Evolutionary conservation across 2,888 invertebrate species (phyloP).

Genomic region (Plebejus argus): DNA sequence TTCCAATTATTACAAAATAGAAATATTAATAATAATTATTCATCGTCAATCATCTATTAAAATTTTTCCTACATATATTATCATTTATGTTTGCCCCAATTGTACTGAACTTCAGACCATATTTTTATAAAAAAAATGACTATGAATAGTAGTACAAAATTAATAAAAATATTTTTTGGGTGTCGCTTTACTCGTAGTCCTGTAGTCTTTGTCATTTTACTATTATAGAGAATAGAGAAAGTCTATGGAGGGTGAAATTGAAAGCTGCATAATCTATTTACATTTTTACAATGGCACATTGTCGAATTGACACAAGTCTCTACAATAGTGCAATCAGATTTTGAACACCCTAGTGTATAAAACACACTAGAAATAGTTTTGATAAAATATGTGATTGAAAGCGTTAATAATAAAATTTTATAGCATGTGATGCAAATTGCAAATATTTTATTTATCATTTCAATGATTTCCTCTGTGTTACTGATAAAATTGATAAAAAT

Average conservation of each 20-base stretch:
- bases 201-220: background rate
- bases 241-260: conserved; percentile 1
- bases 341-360: background rate
- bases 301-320: background rate
- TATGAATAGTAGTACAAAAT: background rate
- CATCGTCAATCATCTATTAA: background rate
- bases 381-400: background rate
- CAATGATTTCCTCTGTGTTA: background rate
- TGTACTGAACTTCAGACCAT: background rate
- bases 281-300: conserved; percentile 7
- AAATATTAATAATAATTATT: background rate
- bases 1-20: background rate
- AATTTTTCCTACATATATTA: too few relatives aligned
- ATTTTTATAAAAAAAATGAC: background rate
- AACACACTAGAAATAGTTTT: background rate
- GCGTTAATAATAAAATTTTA: background rate
- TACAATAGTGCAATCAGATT: background rate
- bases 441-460: background rate
- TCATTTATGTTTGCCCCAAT: background rate
- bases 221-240: conserved; percentile 7
- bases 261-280: conserved; percentile 21
- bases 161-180: background rate
- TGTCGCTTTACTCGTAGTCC: background rate
- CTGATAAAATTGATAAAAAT: background rate
- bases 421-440: background rate